Percentiles rank a stretch among this genome's conserved stretches.
phyloP scores from a whole-genome alignment of 2,888 invertebrate genomes.

The Trichopoda pennipes region DNA sequence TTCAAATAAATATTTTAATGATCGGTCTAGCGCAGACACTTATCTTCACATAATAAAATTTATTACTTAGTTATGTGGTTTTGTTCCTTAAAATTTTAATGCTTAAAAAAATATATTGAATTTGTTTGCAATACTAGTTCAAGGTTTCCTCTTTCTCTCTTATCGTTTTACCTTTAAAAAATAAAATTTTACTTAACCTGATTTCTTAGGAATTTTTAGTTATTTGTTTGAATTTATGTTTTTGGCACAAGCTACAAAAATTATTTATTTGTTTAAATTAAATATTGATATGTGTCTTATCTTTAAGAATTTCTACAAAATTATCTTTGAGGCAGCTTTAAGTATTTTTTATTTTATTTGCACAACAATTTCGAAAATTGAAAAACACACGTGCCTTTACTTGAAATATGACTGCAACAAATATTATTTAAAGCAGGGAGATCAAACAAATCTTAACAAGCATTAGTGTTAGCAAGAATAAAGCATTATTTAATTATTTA shows the following conservation, averaged over 20 bases:
- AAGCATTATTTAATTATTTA: no score
- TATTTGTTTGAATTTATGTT: slow-evolving; percentile 1
- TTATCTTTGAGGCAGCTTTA: not conserved
- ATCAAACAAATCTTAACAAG: no score
- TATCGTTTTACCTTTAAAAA: slow-evolving; percentile 15
- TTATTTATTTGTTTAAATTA: slow-evolving; percentile 11
- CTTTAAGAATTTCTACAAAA: not conserved
- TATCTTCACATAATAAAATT: slow-evolving; percentile 37
- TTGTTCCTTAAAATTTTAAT: not conserved
- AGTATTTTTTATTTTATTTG: not conserved
- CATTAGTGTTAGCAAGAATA: no score
- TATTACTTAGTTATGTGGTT: not conserved
- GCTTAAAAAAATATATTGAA: not conserved
- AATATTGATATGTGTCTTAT: slow-evolving; percentile 36
- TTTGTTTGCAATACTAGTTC: slow-evolving; percentile 17
- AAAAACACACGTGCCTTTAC: not conserved
- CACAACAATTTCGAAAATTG: not conserved
- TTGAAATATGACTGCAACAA: no score
- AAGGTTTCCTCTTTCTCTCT: slow-evolving; percentile 22
- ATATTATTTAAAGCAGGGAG: no score
- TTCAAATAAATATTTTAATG: slow-evolving; percentile 35
- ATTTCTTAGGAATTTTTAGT: slow-evolving; percentile 46
- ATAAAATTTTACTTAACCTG: slow-evolving; percentile 42
- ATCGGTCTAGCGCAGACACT: slow-evolving; percentile 1
- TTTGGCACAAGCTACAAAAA: slow-evolving; percentile 51